Evolutionary conservation across 2,113 vertebrate genomes (phyloP), one percentile per base, ranked within the genome.

Genomic region (Todiramphus chloris): DNA sequence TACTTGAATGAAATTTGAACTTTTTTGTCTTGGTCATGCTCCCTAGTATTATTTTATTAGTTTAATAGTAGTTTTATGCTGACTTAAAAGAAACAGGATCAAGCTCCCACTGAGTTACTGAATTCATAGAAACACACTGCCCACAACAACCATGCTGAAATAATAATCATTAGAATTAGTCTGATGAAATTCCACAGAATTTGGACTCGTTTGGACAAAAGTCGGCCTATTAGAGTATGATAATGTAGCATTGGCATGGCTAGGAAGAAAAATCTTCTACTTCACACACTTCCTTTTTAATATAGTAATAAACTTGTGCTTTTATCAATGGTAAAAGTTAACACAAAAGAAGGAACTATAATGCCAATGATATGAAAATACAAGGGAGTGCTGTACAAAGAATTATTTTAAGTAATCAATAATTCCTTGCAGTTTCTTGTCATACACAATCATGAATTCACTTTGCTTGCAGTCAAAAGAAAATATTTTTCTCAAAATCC

Each of bases 221-320:
- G 24, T 62, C 79, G 86, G 41, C 19, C 68, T 76, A 75, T 75
- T 59, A 88, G 35, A 91, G 77, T 17, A 60, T 41, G 82, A 60
- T 33, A 77, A 86, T 3, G 17, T 20, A 77, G 82, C 86, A 86
- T 1, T 80, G 43, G 83, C 16, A 7, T 18, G 53, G 37, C 69
- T 46, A 43, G 48, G 83, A 93, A 96, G 35, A 80, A 78, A 78
- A 93, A 31, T n/a, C 72, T 33, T 51, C 37, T 83, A 72, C 30
- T 95, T 94, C 53, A 95, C 25, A 83, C 33, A 87, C 28, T 93
- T 78, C 87, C 37, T 83, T 58, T 51, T 78, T 94, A 88, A 82
- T 86, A 90, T 58, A 91, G 48, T 62, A 95, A 80, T 96, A 87
- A 97, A 90, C 48, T 85, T 87, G 39, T 93, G 69, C 79, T 84